A percentile compares a stretch with the other conserved stretches of the same genome.
phyloP scores from a whole-genome alignment of 2,888 invertebrate species.

The Megamerina dolium region DNA sequence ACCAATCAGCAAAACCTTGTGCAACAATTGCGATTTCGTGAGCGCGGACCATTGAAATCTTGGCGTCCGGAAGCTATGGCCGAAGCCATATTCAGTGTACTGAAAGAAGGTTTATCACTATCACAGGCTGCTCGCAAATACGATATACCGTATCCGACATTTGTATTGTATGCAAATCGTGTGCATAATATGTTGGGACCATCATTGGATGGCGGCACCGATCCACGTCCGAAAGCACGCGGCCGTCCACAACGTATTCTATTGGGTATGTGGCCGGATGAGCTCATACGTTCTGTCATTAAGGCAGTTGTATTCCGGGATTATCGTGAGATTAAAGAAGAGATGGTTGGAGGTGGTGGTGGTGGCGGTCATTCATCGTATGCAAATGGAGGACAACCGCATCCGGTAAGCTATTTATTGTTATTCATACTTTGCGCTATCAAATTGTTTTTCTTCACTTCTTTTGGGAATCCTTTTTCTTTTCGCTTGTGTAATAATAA shows the following conservation, averaged over 20 bases:
- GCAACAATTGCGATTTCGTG: constrained; percentile 84
- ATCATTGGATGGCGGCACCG: constrained; percentile 82
- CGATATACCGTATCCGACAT: constrained; percentile 91
- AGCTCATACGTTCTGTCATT: constrained; percentile 86
- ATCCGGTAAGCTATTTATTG: constrained; percentile 23
- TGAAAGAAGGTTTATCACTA: constrained; percentile 81
- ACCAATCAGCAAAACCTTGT: constrained; percentile 83
- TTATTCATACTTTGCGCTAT: not conserved
- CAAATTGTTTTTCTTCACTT: not conserved
- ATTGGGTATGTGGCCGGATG: constrained; percentile 88
- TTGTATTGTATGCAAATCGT: constrained; percentile 86
- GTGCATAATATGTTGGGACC: constrained; percentile 93
- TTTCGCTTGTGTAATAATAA: too few species aligned
- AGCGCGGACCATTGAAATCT: constrained; percentile 85
- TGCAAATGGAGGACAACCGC: constrained; percentile 38
- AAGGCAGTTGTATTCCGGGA: constrained; percentile 88
- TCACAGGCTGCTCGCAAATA: constrained; percentile 89
- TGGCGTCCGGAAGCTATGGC: constrained; percentile 95
- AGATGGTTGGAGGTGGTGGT: too few species aligned
- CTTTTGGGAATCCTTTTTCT: not conserved
- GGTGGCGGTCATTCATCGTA: constrained; percentile 51
- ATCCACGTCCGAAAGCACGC: constrained; percentile 84
- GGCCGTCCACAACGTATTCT: constrained; percentile 87
- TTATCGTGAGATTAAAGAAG: constrained; percentile 75
- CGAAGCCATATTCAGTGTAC: constrained; percentile 86